These are phyloP conservation scores for Antechinus flavipes DNA, from an alignment of 2,113 vertebrate genomes.

Conservation along the genomic window DNA sequence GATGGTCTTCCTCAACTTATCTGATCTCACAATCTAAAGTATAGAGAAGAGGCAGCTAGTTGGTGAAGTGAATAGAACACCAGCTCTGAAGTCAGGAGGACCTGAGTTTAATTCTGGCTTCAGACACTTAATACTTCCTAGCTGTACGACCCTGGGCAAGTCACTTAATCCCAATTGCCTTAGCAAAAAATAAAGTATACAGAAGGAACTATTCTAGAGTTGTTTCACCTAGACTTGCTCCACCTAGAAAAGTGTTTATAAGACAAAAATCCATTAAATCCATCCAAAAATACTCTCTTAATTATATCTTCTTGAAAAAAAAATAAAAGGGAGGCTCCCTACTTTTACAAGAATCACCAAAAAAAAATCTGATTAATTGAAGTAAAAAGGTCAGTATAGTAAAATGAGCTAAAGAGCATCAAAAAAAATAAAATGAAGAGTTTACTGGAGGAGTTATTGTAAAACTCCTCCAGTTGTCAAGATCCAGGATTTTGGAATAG, in stretches of 20 bases:
- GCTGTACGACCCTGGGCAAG: no score
- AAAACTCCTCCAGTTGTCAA: constrained; percentile 14
- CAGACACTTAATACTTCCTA: no score
- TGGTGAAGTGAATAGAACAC: no score
- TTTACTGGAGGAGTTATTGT: constrained; percentile 37
- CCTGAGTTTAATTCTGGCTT: no score
- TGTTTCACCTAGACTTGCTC: constrained; percentile 36
- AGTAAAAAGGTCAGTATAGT: constrained; percentile 40
- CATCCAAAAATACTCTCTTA: neutral
- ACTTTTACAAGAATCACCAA: constrained; percentile 67
- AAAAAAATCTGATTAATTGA: constrained; percentile 71
- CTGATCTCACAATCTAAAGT: neutral
- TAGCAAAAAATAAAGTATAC: neutral
- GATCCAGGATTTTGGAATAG: constrained; percentile 15
- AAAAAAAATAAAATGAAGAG: constrained; percentile 26
- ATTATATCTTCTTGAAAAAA: neutral
- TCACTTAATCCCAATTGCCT: no score
- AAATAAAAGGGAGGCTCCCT: constrained; percentile 62
- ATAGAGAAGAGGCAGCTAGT: neutral
- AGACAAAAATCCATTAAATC: neutral
- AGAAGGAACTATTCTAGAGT: neutral
- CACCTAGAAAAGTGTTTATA: constrained; percentile 29
- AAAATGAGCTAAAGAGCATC: constrained; percentile 51
- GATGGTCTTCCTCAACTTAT: neutral
- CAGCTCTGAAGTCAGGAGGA: no score